Percentiles rank a stretch among this genome's conserved stretches.
Conservation (phyloP, 1,140 invertebrate species). For the Magallana gigas region DNA sequence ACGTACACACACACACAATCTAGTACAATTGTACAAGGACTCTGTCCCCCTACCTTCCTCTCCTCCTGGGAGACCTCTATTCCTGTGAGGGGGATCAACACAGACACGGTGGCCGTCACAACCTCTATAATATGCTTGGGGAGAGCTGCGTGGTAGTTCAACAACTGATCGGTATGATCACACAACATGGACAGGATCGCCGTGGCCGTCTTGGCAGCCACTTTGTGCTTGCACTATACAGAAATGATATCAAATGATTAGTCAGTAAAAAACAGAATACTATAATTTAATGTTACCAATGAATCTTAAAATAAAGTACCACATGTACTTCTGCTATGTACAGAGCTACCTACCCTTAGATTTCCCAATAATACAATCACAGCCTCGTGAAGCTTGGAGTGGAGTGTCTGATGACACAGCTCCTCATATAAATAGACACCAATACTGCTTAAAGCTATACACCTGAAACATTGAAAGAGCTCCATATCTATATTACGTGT, state of each 20-base stretch:
- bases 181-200: slow-evolving; percentile 90
- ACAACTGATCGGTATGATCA: slow-evolving; percentile 88
- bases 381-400: slow-evolving; percentile 89
- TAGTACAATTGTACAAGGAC: no score
- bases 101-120: slow-evolving; percentile 82
- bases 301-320: no score
- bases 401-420: slow-evolving; percentile 82
- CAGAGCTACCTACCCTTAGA: slow-evolving; percentile 84
- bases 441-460: slow-evolving; percentile 92
- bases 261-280: neutral
- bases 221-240: slow-evolving; percentile 88
- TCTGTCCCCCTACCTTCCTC: slow-evolving; percentile 77
- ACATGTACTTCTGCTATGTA: no score
- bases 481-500: neutral
- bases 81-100: slow-evolving; percentile 80
- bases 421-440: slow-evolving; percentile 92
- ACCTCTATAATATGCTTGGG: slow-evolving; percentile 87
- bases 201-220: slow-evolving; percentile 91
- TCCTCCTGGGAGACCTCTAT: slow-evolving; percentile 81
- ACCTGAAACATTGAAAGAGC: slow-evolving; percentile 77
- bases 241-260: neutral
- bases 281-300: no score
- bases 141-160: slow-evolving; percentile 88
- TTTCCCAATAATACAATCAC: slow-evolving; percentile 92
- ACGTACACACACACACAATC: no score